Evolutionary conservation across 2,888 invertebrate species (phyloP).

Genomic region (Polymixis flavicincta): DNA sequence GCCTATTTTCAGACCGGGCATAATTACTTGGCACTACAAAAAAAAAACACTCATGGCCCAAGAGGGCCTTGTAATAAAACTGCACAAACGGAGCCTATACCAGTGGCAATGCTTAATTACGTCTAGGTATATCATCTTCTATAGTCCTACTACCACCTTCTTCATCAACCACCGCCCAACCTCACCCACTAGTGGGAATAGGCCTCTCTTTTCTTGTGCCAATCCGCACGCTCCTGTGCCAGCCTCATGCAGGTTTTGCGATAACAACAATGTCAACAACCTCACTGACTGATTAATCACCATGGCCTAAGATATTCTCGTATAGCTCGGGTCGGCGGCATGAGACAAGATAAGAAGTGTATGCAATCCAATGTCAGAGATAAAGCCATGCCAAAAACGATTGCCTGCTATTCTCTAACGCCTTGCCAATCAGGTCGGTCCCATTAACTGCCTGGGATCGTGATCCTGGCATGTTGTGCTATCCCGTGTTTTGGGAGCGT

Average conservation of each 20-base stretch:
- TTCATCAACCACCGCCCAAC: neutral
- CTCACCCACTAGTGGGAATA: neutral
- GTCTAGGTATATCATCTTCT: neutral
- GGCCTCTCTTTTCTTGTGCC: neutral
- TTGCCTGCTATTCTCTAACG: constrained; percentile 4
- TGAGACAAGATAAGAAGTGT: constrained; percentile 3
- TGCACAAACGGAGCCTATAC: neutral
- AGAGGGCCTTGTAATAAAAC: neutral
- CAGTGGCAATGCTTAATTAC: no score
- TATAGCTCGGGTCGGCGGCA: neutral
- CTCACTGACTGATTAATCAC: no score
- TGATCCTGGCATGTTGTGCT: neutral
- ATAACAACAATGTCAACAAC: neutral
- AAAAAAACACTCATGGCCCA: neutral
- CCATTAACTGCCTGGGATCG: constrained; percentile 5
- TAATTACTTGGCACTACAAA: neutral
- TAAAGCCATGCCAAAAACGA: constrained; percentile 37
- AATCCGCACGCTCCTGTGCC: neutral
- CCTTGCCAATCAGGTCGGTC: constrained; percentile 26
- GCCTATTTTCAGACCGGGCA: no score
- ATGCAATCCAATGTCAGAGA: constrained; percentile 16
- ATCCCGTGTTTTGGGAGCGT: neutral
- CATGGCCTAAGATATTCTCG: neutral
- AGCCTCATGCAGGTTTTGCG: neutral
- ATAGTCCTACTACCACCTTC: neutral